phyloP scores from a whole-genome alignment of 2,888 invertebrate species.

The Tenthredo mesomela region DNA sequence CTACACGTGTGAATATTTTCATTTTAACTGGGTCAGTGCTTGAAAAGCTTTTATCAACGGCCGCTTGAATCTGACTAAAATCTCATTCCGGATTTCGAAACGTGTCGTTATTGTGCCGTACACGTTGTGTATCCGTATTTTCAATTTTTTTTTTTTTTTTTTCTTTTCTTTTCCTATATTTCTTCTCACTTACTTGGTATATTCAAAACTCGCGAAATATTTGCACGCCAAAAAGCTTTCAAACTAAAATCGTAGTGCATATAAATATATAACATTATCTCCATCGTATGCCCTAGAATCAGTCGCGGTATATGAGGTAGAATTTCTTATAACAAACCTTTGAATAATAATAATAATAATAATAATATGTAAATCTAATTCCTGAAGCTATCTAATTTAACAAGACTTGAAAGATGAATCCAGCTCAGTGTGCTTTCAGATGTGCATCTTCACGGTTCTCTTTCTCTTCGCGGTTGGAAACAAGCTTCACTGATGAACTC shows the following conservation, averaged over 20 bases:
- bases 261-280: not conserved
- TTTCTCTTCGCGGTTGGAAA: conserved; percentile 16
- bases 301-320: not conserved
- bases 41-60: conserved; percentile 61
- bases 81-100: conserved; percentile 35
- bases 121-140: not conserved
- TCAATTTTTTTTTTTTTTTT: not conserved
- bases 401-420: conserved; percentile 27
- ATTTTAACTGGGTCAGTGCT: conserved; percentile 67
- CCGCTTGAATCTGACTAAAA: conserved; percentile 56
- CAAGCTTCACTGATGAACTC: conserved; percentile 41
- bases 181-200: not conserved
- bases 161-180: not conserved
- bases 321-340: conserved; percentile 18
- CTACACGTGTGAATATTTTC: conserved; percentile 62
- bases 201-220: not conserved
- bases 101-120: conserved; percentile 32
- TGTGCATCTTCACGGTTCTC: conserved; percentile 18
- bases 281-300: not conserved
- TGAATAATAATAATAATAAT: conserved; percentile 2
- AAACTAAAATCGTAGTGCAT: not conserved
- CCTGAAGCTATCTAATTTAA: conserved; percentile 17
- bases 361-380: conserved; percentile 26
- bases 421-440: not conserved
- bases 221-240: conserved; percentile 5